Evolutionary conservation across 2,113 vertebrate genomes (phyloP), one percentile per base, ranked within the genome.

Genomic region (Eonycteris spelaea): DNA sequence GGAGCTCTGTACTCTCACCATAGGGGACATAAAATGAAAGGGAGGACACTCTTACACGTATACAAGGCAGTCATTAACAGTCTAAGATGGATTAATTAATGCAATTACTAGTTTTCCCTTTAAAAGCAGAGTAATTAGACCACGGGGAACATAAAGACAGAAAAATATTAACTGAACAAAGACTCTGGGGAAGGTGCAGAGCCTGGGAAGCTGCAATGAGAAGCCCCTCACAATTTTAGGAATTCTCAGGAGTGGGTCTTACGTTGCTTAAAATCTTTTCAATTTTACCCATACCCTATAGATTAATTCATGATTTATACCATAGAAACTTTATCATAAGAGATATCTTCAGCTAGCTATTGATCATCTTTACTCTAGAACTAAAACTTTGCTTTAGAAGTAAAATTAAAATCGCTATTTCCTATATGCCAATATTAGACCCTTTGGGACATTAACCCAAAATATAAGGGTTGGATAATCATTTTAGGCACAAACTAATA

Each of bases 401-500:
- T 77, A 75, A 88, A 80, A 88, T 28, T 79, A 84, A 95, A 90
- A 94, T 86, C 68, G 53, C 26, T 59, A 43, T 71, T 89, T 30
- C 43, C 21, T 73, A n/a, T 48, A 94, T 91, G 48, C 24, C 71
- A 86, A 18, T 68, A 90, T 74, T 92, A 93, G 63, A 92, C 12
- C n/a, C 55, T 83, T 73, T 90, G 70, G 70, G 63, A 79, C 28
- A 84, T 70, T 87, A 82, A 73, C 38, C 26, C 59, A 82, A 83
- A 68, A 1, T 88, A 1, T 65, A 83, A 92, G 21, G 43, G 74
- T 77, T 57, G 11, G 38, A 55, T 82, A 86, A 67, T 83, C 83
- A 74, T 94, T 95, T 93, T 24, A 78, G 15, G n/a, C 26, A 91
- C 33, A 93, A 91, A 91, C 22, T 93, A 95, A 63, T 89, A 85